Conservation (phyloP, 2,113 vertebrate genomes). For the Kryptolebias marmoratus region DNA sequence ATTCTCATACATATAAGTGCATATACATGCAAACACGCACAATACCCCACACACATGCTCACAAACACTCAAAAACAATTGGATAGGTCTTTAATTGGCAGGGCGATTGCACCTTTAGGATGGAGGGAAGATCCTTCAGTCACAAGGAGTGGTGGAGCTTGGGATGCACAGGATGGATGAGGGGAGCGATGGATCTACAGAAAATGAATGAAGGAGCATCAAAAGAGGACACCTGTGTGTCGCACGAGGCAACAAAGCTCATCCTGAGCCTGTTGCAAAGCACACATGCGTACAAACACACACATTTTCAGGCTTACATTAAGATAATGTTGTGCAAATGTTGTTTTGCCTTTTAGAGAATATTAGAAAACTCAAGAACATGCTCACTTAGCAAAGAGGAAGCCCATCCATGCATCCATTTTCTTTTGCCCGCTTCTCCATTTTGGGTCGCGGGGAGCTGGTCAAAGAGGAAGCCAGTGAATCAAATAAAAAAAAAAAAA, state of each 20-base stretch:
- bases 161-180: conserved; percentile 72
- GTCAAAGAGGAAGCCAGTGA: conserved; percentile 33
- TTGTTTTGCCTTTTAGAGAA: conserved; percentile 70
- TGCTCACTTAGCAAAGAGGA: conserved; percentile 22
- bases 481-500: background rate
- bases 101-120: conserved; percentile 78
- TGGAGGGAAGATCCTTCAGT: conserved; percentile 75
- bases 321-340: conserved; percentile 72
- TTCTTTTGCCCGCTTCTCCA: no score
- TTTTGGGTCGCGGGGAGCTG: no score
- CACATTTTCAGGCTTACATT: conserved; percentile 52
- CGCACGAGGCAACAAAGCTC: conserved; percentile 40
- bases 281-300: conserved; percentile 43
- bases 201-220: conserved; percentile 74
- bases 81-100: conserved; percentile 90
- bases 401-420: background rate
- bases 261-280: conserved; percentile 27
- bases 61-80: conserved; percentile 87
- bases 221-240: conserved; percentile 65
- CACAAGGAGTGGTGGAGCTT: conserved; percentile 76
- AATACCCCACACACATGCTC: conserved; percentile 73
- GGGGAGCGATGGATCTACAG: conserved; percentile 54
- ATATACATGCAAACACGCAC: conserved; percentile 69
- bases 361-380: conserved; percentile 71
- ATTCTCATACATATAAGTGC: conserved; percentile 84